These are phyloP conservation scores for Aldrovandia affinis DNA, from an alignment of 2,797 vertebrate species.

Conservation along the genomic window DNA sequence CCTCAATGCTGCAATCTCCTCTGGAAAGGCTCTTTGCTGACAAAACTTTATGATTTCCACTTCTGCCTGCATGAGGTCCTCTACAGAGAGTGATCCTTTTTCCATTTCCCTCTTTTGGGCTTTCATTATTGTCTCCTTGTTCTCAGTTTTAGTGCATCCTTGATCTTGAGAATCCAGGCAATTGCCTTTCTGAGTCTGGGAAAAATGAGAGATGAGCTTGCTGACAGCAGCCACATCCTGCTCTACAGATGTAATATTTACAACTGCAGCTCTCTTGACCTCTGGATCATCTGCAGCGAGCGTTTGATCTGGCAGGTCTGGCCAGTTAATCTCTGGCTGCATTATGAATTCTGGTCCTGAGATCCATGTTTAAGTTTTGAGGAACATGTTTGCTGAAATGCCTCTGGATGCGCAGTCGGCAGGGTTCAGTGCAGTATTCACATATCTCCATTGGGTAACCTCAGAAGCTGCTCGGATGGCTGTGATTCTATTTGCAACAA, in stretches of 20 bases:
- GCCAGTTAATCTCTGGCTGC: not conserved
- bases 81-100: not conserved
- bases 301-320: not conserved
- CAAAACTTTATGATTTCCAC: not conserved
- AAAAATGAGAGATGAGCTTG: not conserved
- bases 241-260: not conserved
- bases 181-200: not conserved
- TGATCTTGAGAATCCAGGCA: not conserved
- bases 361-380: not conserved
- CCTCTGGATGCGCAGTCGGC: conserved; percentile 12
- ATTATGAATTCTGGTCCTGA: not conserved
- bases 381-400: not conserved
- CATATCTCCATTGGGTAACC: conserved; percentile 27
- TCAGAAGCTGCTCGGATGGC: not conserved
- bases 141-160: not conserved
- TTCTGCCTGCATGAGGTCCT: not conserved
- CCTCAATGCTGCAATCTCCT: not conserved
- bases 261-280: not conserved
- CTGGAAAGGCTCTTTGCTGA: not conserved
- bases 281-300: not conserved
- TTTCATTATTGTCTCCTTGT: not conserved
- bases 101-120: not conserved
- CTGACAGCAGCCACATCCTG: not conserved
- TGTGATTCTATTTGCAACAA: conserved; percentile 25
- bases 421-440: conserved; percentile 15